Base-by-base conservation (phyloP, 2,888 invertebrate genomes). In the Deilephila porcellus region DNA sequence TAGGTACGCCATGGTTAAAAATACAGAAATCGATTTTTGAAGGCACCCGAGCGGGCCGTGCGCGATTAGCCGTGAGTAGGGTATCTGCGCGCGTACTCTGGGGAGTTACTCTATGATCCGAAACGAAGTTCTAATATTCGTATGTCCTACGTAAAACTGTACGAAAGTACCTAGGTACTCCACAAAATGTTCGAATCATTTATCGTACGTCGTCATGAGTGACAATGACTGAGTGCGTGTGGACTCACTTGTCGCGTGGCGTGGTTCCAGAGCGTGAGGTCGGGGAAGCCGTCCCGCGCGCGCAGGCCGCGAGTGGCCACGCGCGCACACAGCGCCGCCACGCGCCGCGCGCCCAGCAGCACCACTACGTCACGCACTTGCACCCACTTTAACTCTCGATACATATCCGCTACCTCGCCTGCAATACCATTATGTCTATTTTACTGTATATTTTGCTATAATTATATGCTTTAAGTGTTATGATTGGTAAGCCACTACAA, bases 181-280 rank as follows among this genome's bases (percentile, higher is more conserved):
- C 25, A 25, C 25, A 25, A 25, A 25, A 25, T 25, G 25, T 25
- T 25, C 25, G 25, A 25, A 25, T 25, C 25, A 25, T 25, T 25
- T 25, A 25, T 25, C 25, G 25, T 25, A 25, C 25, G 25, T 25
- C 25, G 25, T 25, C 25, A 25, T 25, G 25, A 25, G 25, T 25
- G 25, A 25, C 0, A 1, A 25, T 25, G 25, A 25, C 25, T 25
- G 25, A 25, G 25, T 25, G 25, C 45, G 53, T 56, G 53, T 34
- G 64, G 14, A n/a, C 19, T 71, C 83, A 96, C 96, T 91, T 95
- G 90, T 73, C 92, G 94, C 3, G 93, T 91, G 52, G 82, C 71
- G 0, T 86, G 83, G 87, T 97, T 96, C 98, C 98, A 98, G 19
- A 98, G 88, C 14, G 97, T 96, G 53, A 98, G 95, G 92, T 98